Evolutionary conservation across 2,113 vertebrate genomes (phyloP), one percentile per base, ranked within the genome.

Genomic region (Dendrocopos noguchii): DNA sequence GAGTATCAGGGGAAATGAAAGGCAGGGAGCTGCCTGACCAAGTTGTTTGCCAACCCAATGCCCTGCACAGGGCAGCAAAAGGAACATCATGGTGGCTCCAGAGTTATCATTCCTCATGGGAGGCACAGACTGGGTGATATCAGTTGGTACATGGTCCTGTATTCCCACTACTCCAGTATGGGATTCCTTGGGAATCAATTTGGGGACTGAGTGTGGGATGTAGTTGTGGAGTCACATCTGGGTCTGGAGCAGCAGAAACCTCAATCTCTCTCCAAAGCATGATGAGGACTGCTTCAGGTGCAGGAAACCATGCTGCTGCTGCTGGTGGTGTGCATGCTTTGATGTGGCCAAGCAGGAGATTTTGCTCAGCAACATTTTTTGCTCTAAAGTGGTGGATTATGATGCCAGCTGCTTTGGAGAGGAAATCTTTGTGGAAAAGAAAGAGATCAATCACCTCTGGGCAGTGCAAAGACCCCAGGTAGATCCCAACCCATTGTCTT

Each of bases 91-190:
- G 36, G 24, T 44, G 24, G 34, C 34, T 66, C 42, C 1, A 1
- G 42, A 9, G 28, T 73, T 91, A 33, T 52, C 3, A 1, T 66
- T 92, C 61, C 5, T 5, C n/a, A 8, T 4, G 10, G 29, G 53
- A 0, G 12, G 44, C 14, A 52, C 11, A 9, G 28, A 8, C 24
- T 71, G 34, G 10, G 21, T 72, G 44, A 63, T 84, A 50, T 27
- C 3, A 6, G 5, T 36, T 2, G 3, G 20, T 1, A 2, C 2
- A 2, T 22, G 24, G 18, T 27, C 24, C 55, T 63, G 64, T 1
- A 2, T 5, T 68, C 9, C 31, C 19, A 25, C 80, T 66, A 84
- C 16, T 33, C 52, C 10, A 3, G 33, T 39, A 56, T 28, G n/a
- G 33, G 29, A 17, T 44, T 29, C 20, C 56, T 76, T 14, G 3